These are phyloP conservation scores for Endomychus coccineus DNA, from an alignment of 2,888 invertebrate genomes.

Conservation along the genomic window DNA sequence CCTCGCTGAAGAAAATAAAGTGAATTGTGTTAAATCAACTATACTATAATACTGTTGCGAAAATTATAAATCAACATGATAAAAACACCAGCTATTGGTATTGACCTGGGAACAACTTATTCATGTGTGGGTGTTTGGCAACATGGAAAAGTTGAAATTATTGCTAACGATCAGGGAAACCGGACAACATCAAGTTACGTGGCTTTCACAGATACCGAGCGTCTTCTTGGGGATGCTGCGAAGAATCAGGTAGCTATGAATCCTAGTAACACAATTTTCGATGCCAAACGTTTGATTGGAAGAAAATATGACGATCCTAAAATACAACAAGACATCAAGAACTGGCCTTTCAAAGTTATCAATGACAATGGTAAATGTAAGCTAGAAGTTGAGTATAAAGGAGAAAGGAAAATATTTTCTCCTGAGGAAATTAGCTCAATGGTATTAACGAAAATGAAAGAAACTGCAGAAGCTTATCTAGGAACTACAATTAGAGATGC, in stretches of 20 bases:
- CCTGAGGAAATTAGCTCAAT: conserved; percentile 67
- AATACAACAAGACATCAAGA: conserved; percentile 72
- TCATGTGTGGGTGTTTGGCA: conserved; percentile 79
- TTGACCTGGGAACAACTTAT: conserved; percentile 81
- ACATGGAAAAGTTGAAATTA: conserved; percentile 76
- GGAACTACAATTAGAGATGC: conserved; percentile 61
- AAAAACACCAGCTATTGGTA: conserved; percentile 60
- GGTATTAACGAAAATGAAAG: conserved; percentile 55
- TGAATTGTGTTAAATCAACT: background rate
- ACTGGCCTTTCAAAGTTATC: conserved; percentile 75
- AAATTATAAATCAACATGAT: conserved; percentile 31
- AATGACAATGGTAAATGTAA: conserved; percentile 60
- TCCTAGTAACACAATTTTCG: conserved; percentile 65
- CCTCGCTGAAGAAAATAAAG: too few relatives aligned
- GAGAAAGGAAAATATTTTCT: conserved; percentile 55
- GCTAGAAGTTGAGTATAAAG: conserved; percentile 58
- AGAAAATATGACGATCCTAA: conserved; percentile 67
- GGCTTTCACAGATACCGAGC: conserved; percentile 77
- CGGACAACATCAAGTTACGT: conserved; percentile 83
- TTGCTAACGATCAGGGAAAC: conserved; percentile 85
- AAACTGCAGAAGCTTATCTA: conserved; percentile 66
- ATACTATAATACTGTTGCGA: background rate
- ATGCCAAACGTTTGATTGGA: conserved; percentile 71
- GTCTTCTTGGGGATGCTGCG: conserved; percentile 79
- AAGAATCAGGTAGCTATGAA: conserved; percentile 76